Base-by-base conservation (phyloP, 2,113 vertebrate genomes). In the Passerina amoena region DNA sequence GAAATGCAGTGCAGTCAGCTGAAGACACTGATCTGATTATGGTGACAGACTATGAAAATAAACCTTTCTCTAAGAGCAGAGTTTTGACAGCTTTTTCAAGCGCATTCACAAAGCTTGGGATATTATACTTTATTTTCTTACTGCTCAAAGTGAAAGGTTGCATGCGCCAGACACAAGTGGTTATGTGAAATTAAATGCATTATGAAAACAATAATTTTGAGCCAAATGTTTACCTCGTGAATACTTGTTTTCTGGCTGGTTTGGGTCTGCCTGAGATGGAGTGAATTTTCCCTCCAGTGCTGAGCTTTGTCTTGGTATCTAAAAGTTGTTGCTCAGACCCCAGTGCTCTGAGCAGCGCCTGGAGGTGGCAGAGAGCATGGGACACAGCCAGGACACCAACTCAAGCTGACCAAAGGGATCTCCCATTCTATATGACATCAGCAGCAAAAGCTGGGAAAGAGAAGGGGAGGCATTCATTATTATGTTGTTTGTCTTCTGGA, bases 21-120 rank as follows among this genome's bases (percentile, higher is more conserved):
- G 68, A 73, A 88, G 76, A 59, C 38, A 25, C 77, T 70, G 76
- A 90, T 92, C 80, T 70, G 69, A 66, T 92, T 78, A 70, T 42
- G 61, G 30, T 44, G 86, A 71, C 69, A 94, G 60, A 51, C 56
- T 86, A n/a, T 59, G 91, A 78, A 95, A 94, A 94, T 57, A 91
- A 91, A 84, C 86, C 47, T 59, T 77, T 60, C 65, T 86, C 57
- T 51, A n/a, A 73, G 48, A 91, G n/a, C 20, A 83, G 50, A 57
- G 40, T 78, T 90, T 71, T 79, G 90, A 76, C 48, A 79, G 53
- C 69, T 23, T 3, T 84, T 80, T 18, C 3, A 77, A 51, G 50
- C n/a, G n/a, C 19, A 8, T 87, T 94, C 57, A 68, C 50, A 68
- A 82, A 84, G 22, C 48, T n/a, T 2, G 1, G 54, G 60, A 9